Conservation (phyloP, 2,888 invertebrate species). For the Nezara viridula region DNA sequence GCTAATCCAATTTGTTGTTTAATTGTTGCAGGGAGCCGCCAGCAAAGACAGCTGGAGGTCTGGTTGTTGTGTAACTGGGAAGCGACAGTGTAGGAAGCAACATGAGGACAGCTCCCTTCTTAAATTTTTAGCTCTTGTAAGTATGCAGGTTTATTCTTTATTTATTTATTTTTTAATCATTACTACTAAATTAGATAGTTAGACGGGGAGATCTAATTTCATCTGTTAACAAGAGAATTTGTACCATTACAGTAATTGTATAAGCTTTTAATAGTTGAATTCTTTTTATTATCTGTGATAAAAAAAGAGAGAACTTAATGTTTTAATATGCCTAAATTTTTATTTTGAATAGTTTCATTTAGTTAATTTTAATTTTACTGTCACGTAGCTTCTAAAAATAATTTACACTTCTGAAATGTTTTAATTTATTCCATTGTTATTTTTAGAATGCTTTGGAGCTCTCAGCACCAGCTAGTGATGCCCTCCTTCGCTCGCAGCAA, state of each 20-base stretch:
- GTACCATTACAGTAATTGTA: neutral
- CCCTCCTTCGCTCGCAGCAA: constrained; percentile 73
- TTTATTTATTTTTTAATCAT: too few relatives aligned
- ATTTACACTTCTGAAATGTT: neutral
- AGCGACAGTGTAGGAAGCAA: constrained; percentile 53
- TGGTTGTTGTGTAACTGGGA: constrained; percentile 61
- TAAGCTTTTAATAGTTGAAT: neutral
- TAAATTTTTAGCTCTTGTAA: constrained; percentile 76
- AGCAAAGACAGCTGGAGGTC: constrained; percentile 63
- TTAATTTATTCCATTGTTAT: neutral
- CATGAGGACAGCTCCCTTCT: constrained; percentile 73
- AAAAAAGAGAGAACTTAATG: neutral
- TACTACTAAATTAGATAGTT: too few relatives aligned
- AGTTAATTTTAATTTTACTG: too few relatives aligned
- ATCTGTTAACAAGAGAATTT: neutral
- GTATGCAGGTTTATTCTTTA: constrained; percentile 60
- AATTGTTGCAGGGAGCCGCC: constrained; percentile 60
- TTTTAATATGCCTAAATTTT: neutral
- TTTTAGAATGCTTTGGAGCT: constrained; percentile 89
- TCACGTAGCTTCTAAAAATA: too few relatives aligned
- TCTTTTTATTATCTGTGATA: neutral
- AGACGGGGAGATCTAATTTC: neutral
- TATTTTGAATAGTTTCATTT: too few relatives aligned
- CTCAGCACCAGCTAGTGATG: constrained; percentile 90
- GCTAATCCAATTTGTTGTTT: constrained; percentile 7